Evolutionary conservation across 2,797 vertebrate species (phyloP).

Genomic region (Lepilemur septentrionalis): DNA sequence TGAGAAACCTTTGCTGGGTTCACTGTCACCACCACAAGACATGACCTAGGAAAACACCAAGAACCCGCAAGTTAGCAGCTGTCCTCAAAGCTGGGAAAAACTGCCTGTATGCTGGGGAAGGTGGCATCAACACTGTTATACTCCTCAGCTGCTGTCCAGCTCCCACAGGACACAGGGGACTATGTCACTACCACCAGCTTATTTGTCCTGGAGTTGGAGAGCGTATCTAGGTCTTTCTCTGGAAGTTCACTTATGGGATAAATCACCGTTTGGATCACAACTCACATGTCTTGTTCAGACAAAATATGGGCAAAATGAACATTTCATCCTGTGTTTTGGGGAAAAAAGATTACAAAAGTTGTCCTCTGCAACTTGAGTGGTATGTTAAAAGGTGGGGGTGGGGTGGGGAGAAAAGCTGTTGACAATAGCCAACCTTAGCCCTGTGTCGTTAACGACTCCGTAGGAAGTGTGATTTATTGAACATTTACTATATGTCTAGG

Average conservation of each 20-base stretch:
- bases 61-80: not conserved
- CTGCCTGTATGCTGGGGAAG: not conserved
- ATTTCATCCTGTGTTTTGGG: not conserved
- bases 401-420: not conserved
- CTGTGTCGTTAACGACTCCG: not conserved
- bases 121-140: too few relatives aligned
- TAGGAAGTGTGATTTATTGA: not conserved
- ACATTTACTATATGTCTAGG: not conserved
- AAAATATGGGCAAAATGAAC: not conserved
- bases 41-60: not conserved
- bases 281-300: too few relatives aligned
- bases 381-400: not conserved
- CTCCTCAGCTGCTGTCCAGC: not conserved
- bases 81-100: not conserved
- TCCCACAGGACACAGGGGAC: not conserved
- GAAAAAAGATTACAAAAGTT: not conserved
- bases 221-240: not conserved
- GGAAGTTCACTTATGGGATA: not conserved
- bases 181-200: not conserved
- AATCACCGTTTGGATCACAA: not conserved
- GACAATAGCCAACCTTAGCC: not conserved
- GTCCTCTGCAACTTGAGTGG: too few relatives aligned
- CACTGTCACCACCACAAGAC: not conserved
- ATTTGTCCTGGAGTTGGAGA: not conserved
- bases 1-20: not conserved